Evolutionary conservation across 35 echinoderm and acorn worm species (phyloP), one percentile per base, ranked within the genome.

Genomic region (Eucidaris tribuloides): DNA sequence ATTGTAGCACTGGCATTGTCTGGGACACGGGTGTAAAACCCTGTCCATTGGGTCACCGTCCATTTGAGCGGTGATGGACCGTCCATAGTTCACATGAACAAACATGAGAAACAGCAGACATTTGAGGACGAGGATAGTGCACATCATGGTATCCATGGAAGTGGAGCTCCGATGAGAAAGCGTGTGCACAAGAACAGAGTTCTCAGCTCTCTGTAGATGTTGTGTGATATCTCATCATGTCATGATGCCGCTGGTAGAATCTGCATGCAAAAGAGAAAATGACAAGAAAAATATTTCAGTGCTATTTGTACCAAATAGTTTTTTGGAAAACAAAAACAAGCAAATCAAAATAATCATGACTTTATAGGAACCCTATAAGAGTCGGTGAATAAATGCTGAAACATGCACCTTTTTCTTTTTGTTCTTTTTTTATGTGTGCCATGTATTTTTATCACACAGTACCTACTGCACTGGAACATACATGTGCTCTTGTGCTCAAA

Each of bases 1-100:
- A 2, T 87, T 86, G 85, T 87, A 79, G 62, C 90, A 92, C 45
- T 18, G 39, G 48, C 90, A 92, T 45, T 60, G 40, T 17, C n/a
- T 72, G 5, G 84, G 83, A 45, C 90, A 92, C 7, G 23, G 42
- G 15, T 36, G 17, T 23, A 31, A 44, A 24, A 46, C 20, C 35
- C 48, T 74, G 24, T 40, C 0, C 37, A 33, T 74, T 40, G 38
- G 27, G 35, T 74, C 34, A 25, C 36, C 2, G 24, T 43, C 0
- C 7, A 1, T 18, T 14, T 3, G 37, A 15, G 9, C 48, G 9
- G 48, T 9, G 35, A 74, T 33, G 25, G 68, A 20, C 37, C 40
- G 38, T 7, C 68, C 68, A 44, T 74, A 19, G 38, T n/a, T 44
- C 29, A 74, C 22, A 44, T 74, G 68, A 36, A 74, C 7, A 33